Percentiles rank a stretch among this genome's conserved stretches.
Evolutionary conservation across 2,113 vertebrate genomes (phyloP).

Genomic region (Sapayoa aenigma): DNA sequence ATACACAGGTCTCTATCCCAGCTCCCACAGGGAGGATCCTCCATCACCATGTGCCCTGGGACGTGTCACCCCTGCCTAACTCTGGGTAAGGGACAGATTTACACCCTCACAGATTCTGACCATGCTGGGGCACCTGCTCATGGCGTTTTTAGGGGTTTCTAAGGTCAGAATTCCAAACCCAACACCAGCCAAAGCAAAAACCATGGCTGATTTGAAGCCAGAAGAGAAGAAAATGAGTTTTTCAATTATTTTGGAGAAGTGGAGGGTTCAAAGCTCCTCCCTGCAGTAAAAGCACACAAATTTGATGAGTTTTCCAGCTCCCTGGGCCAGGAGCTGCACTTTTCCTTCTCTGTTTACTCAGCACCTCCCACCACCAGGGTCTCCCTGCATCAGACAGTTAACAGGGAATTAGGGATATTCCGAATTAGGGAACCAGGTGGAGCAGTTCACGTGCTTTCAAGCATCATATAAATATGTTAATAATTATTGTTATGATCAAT

Average conservation of each 20-base stretch:
- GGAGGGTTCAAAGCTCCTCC: background rate
- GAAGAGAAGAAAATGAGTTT: rapidly evolving
- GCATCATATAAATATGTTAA: background rate
- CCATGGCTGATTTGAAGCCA: rapidly evolving
- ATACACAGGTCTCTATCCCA: rapidly evolving
- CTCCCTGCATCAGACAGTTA: rapidly evolving
- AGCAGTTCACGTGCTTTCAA: rapidly evolving
- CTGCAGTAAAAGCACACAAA: background rate
- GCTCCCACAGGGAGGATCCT: rapidly evolving
- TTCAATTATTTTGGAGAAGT: background rate
- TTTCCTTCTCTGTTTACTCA: background rate
- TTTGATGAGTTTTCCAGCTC: background rate
- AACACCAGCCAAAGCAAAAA: background rate
- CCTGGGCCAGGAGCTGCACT: background rate
- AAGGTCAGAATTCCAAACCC: background rate
- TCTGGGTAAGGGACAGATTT: rapidly evolving
- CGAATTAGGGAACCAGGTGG: background rate
- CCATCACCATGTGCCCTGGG: rapidly evolving
- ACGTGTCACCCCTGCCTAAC: background rate
- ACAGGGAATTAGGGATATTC: background rate
- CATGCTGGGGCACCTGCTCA: rapidly evolving
- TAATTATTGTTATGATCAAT: too few relatives aligned
- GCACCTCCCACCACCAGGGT: background rate
- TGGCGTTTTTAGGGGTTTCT: background rate
- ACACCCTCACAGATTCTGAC: background rate